A percentile compares a stretch with the other conserved stretches of the same genome.
Evolutionary conservation across 2,888 invertebrate species (phyloP).

Genomic region (Lordiphosa andalusiaca): DNA sequence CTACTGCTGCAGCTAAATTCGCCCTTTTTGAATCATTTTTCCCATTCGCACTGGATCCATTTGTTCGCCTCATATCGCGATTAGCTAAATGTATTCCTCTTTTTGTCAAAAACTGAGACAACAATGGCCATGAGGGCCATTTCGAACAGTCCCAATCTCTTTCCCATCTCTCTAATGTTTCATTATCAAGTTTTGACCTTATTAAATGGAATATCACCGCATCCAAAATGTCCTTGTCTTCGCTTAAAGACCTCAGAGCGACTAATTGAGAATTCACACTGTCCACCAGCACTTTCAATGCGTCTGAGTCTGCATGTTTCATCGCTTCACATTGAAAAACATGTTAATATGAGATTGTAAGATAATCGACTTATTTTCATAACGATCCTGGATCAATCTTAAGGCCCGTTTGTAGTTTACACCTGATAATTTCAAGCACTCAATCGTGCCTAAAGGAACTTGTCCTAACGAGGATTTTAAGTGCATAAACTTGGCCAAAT

Average conservation of each 20-base stretch:
- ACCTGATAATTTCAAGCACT: no score
- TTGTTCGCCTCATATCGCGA: slow-evolving; percentile 1
- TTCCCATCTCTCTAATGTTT: slow-evolving; percentile 8
- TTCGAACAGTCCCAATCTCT: slow-evolving; percentile 2
- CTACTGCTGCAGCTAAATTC: slow-evolving; percentile 4
- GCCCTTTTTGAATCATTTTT: slow-evolving; percentile 1
- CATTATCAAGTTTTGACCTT: background rate
- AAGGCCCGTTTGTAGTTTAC: no score
- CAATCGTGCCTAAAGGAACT: background rate
- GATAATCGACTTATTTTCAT: background rate
- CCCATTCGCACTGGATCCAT: background rate
- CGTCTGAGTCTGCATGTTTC: background rate
- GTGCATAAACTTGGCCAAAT: slow-evolving; percentile 18
- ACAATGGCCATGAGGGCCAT: no score
- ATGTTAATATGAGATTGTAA: background rate
- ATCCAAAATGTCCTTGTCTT: background rate
- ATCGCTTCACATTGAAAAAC: background rate
- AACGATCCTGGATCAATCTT: background rate
- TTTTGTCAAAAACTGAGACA: background rate
- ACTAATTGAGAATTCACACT: background rate
- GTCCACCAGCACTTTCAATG: background rate
- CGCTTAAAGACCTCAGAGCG: background rate
- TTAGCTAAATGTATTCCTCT: slow-evolving; percentile 3
- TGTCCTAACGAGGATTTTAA: slow-evolving; percentile 14
- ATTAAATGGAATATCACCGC: background rate